A percentile compares a stretch with the other conserved stretches of the same genome.
These are phyloP conservation scores for Tiliqua scincoides DNA, from an alignment of 2,113 vertebrate species.

Conservation along the genomic window DNA sequence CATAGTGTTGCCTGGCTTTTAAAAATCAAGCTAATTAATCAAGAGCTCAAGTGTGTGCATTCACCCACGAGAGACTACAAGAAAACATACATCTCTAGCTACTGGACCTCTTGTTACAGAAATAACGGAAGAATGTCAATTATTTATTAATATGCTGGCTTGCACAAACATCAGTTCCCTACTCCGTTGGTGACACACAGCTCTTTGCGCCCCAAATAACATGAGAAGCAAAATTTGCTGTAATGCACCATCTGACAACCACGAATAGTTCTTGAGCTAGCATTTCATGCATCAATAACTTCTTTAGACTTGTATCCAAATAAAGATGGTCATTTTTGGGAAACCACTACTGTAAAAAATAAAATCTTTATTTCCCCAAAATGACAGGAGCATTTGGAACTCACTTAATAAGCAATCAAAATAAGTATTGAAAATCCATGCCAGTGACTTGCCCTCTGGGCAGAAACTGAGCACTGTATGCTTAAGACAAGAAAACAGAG, in stretches of 20 bases:
- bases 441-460: constrained; percentile 36
- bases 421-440: constrained; percentile 39
- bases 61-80: background rate
- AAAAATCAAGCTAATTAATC: constrained; percentile 38
- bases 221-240: constrained; percentile 36
- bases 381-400: constrained; percentile 31
- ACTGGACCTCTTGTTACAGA: background rate
- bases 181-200: constrained; percentile 26
- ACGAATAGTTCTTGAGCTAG: constrained; percentile 21
- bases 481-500: constrained; percentile 33
- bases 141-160: background rate
- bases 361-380: background rate
- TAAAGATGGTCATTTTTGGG: constrained; percentile 26
- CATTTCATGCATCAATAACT: constrained; percentile 12
- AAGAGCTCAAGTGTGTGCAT: background rate
- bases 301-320: background rate
- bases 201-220: constrained; percentile 22
- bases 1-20: background rate
- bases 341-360: background rate
- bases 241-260: background rate
- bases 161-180: background rate
- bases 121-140: background rate
- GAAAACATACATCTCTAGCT: background rate
- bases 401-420: constrained; percentile 33
- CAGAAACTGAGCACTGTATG: constrained; percentile 14